Evolutionary conservation across 2,888 invertebrate species (phyloP), one percentile per base, ranked within the genome.

Genomic region (Augiades crinisus): DNA sequence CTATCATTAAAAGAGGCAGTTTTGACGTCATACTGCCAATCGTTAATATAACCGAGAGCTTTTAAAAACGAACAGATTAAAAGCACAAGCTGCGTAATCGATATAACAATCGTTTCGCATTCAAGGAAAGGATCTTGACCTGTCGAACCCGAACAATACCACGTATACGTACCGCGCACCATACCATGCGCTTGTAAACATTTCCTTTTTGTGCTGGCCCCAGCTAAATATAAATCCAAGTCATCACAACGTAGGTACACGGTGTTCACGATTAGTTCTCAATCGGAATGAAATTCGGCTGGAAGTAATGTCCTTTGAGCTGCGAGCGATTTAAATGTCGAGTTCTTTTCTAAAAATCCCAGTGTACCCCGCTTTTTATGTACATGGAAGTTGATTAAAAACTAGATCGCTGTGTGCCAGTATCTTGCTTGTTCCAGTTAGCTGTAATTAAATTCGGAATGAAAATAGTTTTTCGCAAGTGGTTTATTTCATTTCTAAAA

Each of bases 191-290:
- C 22, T 24, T 16, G 40, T 47, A 47, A 33, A 47, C 40, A 47
- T 14, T 33, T 47, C 31, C 7, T 47, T 47, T 37, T 40, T 24
- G 27, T 40, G 7, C 27, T 7, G 27, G 16, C 16, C 14, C 16
- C 6, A 13, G 40, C 47, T 47, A 47, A 33, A 47, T 40, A 40
- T 47, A 47, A 21, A 47, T 47, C 22, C n/a, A 16, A 22, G 21
- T 47, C 14, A 33, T 21, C 40, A 36, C 24, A 45, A 43, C 13
- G 31, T 7, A 12, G 8, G 21, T 22, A 21, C 13, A n/a, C n/a
- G n/a, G 10, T 22, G 31, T 40, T 47, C 38, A n/a, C n/a, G 47
- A 47, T 40, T 31, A 8, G 36, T 37, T 36, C 14, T 14, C 10
- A 14, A 34, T 44, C n/a, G 27, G 19, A 14, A 38, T 31, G 3